Conservation (phyloP, 2,888 invertebrate species). For the Zaprionus obscuricornis region DNA sequence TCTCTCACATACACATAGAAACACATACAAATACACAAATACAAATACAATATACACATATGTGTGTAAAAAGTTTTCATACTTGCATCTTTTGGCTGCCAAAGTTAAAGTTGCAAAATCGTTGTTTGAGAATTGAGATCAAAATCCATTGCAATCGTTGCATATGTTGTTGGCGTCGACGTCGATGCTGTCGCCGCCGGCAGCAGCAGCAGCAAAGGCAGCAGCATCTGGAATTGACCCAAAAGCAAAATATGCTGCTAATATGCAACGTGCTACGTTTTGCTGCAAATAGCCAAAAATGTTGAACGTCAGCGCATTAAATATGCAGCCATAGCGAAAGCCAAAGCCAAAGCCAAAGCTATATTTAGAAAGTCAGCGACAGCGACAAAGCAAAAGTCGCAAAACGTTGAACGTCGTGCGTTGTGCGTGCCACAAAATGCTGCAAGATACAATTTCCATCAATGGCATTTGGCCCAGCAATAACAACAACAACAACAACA, state of each 20-base stretch:
- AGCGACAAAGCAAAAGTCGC: slow-evolving; percentile 7
- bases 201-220: slow-evolving; percentile 27
- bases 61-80: slow-evolving; percentile 52
- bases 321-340: slow-evolving; percentile 64
- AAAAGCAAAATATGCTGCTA: slow-evolving; percentile 76
- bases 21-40: not conserved
- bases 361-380: no score
- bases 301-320: slow-evolving; percentile 49
- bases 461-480: no score
- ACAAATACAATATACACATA: slow-evolving; percentile 6
- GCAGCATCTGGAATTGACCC: slow-evolving; percentile 64
- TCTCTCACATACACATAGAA: slow-evolving; percentile 33
- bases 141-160: slow-evolving; percentile 52
- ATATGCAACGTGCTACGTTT: slow-evolving; percentile 48
- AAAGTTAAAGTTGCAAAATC: slow-evolving; percentile 42
- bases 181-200: no score
- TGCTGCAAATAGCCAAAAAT: slow-evolving; percentile 51
- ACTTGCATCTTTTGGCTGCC: slow-evolving; percentile 46
- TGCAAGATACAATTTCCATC: slow-evolving; percentile 41
- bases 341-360: slow-evolving; percentile 21
- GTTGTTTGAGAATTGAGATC: slow-evolving; percentile 10
- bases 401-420: not conserved
- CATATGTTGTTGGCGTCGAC: no score
- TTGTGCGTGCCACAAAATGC: slow-evolving; percentile 49
- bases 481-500: slow-evolving; percentile 8